Base-by-base conservation (phyloP, 2,888 invertebrate species). In the Rhopalosiphum nymphaeae region DNA sequence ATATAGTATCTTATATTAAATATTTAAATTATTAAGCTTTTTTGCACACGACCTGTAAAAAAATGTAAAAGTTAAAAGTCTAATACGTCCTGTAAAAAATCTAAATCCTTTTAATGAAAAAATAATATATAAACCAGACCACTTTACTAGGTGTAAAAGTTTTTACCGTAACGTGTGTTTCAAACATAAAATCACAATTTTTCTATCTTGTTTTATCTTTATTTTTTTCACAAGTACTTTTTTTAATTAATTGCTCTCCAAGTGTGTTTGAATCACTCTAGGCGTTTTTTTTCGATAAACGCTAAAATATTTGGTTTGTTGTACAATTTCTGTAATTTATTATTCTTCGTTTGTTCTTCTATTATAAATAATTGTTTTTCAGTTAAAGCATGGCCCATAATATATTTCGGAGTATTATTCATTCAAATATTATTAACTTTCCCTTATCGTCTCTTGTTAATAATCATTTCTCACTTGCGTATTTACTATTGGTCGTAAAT, bases 401-500 rank as follows among this genome's bases (percentile, higher is more conserved):
- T 49, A 87, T 16, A 4, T 87, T 53, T 49, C 16, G 9, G 16
- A 53, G 21, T 53, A 44, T 53, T 53, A 36, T 88, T 53, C 7
- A 3, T 49, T 88, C n/a, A 46, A 53, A 53, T 9, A 53, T 49
- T n/a, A 88, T n/a, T 26, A 89, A 26, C 44, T 89, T 89, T 89
- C 26, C 61, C 57, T 57, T 36, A 89, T 89, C 16, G 13, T 57
- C 13, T 61, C 57, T 44, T 89, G 57, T 61, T 85, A 44, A 78
- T 36, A 36, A 78, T 36, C 36, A 78, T 36, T 21, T 36, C 16
- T 78, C 21, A 78, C 21, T 36, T 21, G 36, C 21, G 36, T 16
- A 29, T n/a, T 67, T 42, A 90, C 90, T 61, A 67, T 90, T 90
- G 67, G n/a, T 46, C 67, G n/a, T 67, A 57, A 44, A 29, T 90